Evolutionary conservation across 2,888 invertebrate genomes (phyloP), one percentile per base, ranked within the genome.

Genomic region (Standfussiana lucernea): DNA sequence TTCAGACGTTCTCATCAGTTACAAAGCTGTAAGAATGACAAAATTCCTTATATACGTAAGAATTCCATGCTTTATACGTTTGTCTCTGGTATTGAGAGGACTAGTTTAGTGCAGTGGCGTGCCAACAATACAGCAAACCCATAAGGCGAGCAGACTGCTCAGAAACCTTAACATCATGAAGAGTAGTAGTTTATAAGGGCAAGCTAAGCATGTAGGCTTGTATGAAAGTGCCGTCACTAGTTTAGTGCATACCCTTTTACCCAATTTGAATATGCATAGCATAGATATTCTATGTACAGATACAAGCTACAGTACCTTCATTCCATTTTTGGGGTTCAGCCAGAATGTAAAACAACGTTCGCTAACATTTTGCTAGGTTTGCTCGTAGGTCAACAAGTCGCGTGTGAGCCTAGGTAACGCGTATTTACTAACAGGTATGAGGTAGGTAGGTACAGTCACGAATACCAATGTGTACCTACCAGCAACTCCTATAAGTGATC

Each of bases 371-470:
- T 28, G n/a, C 32, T 13, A 53, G 47, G 61, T 80, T 80, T n/a
- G n/a, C 28, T 15, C 64, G 37, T 45, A 66, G 42, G 65, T 61
- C 50, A 77, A 64, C 37, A 18, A 59, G 65, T 61, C 50, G 70
- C 66, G 42, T 80, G 69, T 53, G 67, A 35, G 50, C 50, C 40
- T 66, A 35, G 50, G 67, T 56, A 50, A 78, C 70, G 61, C 71
- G 47, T n/a, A 37, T 78, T 62, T 45, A 35, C 61, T 15, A 47
- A 67, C 61, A 56, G 45, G 40, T 28, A 64, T 53, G 11, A 5
- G 21, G 32, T 35, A 35, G 32, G 18, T n/a, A 62, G 37, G 37
- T 37, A 62, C 37, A 37, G 37, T 62, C 62, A 62, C 62, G 62
- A 35, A 37, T 56, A 56, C 15, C 28, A 56, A 28, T 56, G 5